Conservation (phyloP, 2,888 invertebrate species). For the Orthonevra nobilis region DNA sequence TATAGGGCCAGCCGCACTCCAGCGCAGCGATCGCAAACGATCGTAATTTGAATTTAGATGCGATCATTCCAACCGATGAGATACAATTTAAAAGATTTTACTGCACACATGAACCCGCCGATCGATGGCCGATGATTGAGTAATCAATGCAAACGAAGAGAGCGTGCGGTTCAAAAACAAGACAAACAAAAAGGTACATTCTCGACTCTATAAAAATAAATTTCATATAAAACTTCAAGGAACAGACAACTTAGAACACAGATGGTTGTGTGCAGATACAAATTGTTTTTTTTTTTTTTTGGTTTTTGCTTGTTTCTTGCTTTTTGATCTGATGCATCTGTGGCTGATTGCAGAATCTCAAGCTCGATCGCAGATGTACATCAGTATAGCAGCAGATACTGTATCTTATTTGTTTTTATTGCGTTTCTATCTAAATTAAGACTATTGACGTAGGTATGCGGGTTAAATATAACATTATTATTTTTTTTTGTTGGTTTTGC, state of each 20-base stretch:
- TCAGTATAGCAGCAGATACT: conserved; percentile 21
- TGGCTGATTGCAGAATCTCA: conserved; percentile 56
- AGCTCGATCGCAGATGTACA: conserved; percentile 51
- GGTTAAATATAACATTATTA: conserved; percentile 29
- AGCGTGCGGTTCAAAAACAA: conserved; percentile 7
- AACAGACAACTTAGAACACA: conserved; percentile 38
- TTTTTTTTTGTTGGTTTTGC: too few relatives aligned
- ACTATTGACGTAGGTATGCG: conserved; percentile 16
- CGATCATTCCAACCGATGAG: conserved; percentile 21
- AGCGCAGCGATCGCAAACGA: conserved; percentile 31
- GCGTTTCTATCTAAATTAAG: conserved; percentile 54
- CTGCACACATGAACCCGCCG: not conserved
- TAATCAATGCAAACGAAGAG: conserved; percentile 64
- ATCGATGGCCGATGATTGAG: conserved; percentile 61
- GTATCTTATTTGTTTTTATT: conserved; percentile 33
- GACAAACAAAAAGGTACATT: not conserved
- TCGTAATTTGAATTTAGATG: conserved; percentile 28
- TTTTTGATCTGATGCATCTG: conserved; percentile 57
- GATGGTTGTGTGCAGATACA: conserved; percentile 50
- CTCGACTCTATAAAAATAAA: conserved; percentile 27
- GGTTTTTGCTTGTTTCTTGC: too few relatives aligned
- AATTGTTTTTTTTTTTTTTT: conserved; percentile 27
- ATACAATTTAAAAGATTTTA: conserved; percentile 10
- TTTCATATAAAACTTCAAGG: not conserved
- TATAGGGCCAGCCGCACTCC: too few relatives aligned